Percentiles rank a stretch among this genome's conserved stretches.
Evolutionary conservation across 2,797 vertebrate genomes (phyloP).

Genomic region (Tiaroga cobitis): DNA sequence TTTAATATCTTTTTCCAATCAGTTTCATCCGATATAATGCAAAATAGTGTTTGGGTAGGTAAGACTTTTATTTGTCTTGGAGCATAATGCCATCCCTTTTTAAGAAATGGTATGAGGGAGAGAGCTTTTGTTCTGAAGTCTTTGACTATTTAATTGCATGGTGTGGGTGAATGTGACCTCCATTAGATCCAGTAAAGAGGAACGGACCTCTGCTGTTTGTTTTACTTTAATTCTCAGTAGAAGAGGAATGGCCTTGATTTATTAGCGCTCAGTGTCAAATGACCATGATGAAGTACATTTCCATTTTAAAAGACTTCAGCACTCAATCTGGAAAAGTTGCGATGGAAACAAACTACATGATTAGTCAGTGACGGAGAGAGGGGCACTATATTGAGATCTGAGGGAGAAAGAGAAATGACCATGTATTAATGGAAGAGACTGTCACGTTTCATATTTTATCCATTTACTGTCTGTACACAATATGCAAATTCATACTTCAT

Average conservation of each 20-base stretch:
- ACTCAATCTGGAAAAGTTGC: conserved; percentile 73
- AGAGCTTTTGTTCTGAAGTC: conserved; percentile 39
- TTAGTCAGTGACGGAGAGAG: conserved; percentile 43
- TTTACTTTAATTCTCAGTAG: conserved; percentile 75
- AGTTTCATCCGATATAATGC: conserved; percentile 51
- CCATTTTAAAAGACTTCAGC: conserved; percentile 80
- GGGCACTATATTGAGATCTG: conserved; percentile 47
- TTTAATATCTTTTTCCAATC: conserved; percentile 53
- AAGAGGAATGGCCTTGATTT: conserved; percentile 78
- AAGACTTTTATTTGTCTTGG: conserved; percentile 53
- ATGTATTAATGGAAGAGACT: conserved; percentile 59
- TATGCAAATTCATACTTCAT: conserved; percentile 73
- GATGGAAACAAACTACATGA: conserved; percentile 53
- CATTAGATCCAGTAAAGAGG: conserved; percentile 77
- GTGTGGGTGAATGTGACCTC: conserved; percentile 77
- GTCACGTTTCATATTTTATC: conserved; percentile 76
- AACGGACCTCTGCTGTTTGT: conserved; percentile 76
- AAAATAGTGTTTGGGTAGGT: conserved; percentile 54
- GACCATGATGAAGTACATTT: conserved; percentile 84
- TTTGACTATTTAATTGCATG: conserved; percentile 50
- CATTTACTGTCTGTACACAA: conserved; percentile 67
- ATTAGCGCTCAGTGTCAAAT: conserved; percentile 76
- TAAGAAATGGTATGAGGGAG: conserved; percentile 42
- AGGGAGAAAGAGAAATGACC: conserved; percentile 38
- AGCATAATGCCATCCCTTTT: conserved; percentile 52